Conservation (phyloP, 1,140 invertebrate species). For the Lineus longissimus region DNA sequence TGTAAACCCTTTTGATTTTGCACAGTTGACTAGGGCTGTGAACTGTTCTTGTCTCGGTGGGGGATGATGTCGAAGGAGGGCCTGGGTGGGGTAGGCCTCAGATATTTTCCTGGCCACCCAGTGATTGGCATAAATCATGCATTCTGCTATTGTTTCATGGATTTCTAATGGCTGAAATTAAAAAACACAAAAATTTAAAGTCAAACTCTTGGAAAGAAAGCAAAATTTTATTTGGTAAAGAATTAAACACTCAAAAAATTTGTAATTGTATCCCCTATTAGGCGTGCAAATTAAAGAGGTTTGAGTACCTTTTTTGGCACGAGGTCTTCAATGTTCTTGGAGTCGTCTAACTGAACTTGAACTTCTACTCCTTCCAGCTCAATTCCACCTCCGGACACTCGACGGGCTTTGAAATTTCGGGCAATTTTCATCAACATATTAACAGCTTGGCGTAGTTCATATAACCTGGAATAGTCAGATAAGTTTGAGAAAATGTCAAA, state of each 20-base stretch:
- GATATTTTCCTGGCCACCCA: slow-evolving; percentile 54
- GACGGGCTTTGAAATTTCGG: slow-evolving; percentile 30
- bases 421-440: slow-evolving; percentile 38
- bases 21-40: slow-evolving; percentile 41
- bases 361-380: slow-evolving; percentile 52
- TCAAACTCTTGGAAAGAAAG: too few species aligned
- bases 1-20: slow-evolving; percentile 39
- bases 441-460: slow-evolving; percentile 34
- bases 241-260: too few species aligned
- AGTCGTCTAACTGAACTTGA: slow-evolving; percentile 46
- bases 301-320: slow-evolving; percentile 36
- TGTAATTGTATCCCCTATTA: too few species aligned
- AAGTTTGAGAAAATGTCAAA: too few species aligned
- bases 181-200: slow-evolving; percentile 9
- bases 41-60: slow-evolving; percentile 47
- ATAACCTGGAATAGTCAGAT: slow-evolving; percentile 25
- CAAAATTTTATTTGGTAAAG: too few species aligned
- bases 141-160: slow-evolving; percentile 54
- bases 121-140: slow-evolving; percentile 56
- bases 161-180: slow-evolving; percentile 44
- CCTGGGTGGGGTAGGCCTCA: slow-evolving; percentile 39
- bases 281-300: too few species aligned
- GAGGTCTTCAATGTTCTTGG: slow-evolving; percentile 37
- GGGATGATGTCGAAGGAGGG: slow-evolving; percentile 48
- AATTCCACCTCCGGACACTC: slow-evolving; percentile 42